These are phyloP conservation scores for Ichneumon xanthorius DNA, from an alignment of 2,888 invertebrate species.

Conservation along the genomic window DNA sequence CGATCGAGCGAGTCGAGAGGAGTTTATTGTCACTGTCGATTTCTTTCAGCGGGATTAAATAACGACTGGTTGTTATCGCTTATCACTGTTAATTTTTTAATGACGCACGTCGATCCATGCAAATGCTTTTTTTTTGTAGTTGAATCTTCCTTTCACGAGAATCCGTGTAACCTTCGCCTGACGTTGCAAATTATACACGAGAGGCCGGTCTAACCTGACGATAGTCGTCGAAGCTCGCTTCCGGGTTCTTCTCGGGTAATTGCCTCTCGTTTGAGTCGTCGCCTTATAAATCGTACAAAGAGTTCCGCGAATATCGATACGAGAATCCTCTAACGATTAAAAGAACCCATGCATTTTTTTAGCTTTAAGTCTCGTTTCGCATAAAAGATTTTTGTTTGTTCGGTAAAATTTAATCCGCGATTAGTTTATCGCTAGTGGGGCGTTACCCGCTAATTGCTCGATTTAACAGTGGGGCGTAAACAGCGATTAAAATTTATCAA, in stretches of 20 bases:
- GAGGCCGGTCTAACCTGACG: conserved; percentile 41
- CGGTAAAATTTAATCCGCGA: background rate
- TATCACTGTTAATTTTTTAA: background rate
- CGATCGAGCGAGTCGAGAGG: background rate
- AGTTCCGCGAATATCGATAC: conserved; percentile 51
- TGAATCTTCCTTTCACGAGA: conserved; percentile 49
- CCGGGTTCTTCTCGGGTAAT: conserved; percentile 57
- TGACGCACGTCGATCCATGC: background rate
- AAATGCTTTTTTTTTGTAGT: conserved; percentile 5
- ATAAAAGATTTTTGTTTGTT: background rate
- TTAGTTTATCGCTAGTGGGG: conserved; percentile 26
- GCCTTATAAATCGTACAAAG: conserved; percentile 8
- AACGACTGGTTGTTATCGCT: background rate
- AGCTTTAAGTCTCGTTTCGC: background rate
- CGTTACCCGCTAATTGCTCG: conserved; percentile 1
- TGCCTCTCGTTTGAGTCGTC: conserved; percentile 40
- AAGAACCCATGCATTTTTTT: background rate
- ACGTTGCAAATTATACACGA: conserved; percentile 49
- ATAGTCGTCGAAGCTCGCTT: conserved; percentile 43
- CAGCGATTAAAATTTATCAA: background rate
- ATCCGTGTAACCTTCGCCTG: conserved; percentile 53
- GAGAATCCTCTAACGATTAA: background rate
- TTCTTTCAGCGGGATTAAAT: conserved; percentile 4
- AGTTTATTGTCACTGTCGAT: conserved; percentile 52
- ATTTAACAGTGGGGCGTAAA: conserved; percentile 21